Evolutionary conservation across 1,140 invertebrate species (phyloP).

Genomic region (Brachionus asplanchnoidis): DNA sequence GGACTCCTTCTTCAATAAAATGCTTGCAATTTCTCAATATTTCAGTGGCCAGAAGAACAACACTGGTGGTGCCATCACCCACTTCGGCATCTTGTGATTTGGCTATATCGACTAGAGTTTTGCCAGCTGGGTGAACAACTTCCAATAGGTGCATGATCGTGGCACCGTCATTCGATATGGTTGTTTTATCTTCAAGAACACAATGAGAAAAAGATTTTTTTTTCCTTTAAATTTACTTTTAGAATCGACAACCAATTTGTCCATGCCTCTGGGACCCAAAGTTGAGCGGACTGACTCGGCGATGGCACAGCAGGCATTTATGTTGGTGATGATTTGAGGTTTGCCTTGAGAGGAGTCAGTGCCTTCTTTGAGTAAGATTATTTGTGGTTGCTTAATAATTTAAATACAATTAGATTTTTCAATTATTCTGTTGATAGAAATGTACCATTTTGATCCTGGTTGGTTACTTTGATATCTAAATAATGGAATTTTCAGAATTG

Average conservation of each 20-base stretch:
- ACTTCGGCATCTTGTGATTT: conserved; percentile 99
- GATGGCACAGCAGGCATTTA: conserved; percentile 95
- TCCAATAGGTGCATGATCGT: conserved; percentile 96
- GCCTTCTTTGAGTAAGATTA: conserved; percentile 93
- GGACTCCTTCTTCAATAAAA: conserved; percentile 93
- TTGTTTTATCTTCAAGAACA: conserved; percentile 64
- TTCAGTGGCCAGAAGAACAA: conserved; percentile 89
- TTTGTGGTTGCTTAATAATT: conserved; percentile 77
- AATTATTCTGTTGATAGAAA: background rate
- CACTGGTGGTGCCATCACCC: conserved; percentile 94
- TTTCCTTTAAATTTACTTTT: background rate
- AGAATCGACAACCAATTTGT: conserved; percentile 88
- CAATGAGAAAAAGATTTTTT: conserved; percentile 35
- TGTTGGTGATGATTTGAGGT: conserved; percentile 91
- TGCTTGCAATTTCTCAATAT: conserved; percentile 89
- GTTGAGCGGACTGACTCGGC: conserved; percentile 93
- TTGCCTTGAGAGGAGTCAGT: conserved; percentile 93
- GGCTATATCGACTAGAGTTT: conserved; percentile 94
- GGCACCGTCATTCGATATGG: conserved; percentile 98
- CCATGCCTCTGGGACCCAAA: conserved; percentile 95
- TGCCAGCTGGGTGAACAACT: conserved; percentile 94
- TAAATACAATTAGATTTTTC: background rate
- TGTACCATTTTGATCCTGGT: conserved; percentile 7
- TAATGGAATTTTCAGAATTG: background rate
- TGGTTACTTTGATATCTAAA: background rate